Conservation (phyloP, 2,888 invertebrate genomes). For the Zygaena filipendulae region DNA sequence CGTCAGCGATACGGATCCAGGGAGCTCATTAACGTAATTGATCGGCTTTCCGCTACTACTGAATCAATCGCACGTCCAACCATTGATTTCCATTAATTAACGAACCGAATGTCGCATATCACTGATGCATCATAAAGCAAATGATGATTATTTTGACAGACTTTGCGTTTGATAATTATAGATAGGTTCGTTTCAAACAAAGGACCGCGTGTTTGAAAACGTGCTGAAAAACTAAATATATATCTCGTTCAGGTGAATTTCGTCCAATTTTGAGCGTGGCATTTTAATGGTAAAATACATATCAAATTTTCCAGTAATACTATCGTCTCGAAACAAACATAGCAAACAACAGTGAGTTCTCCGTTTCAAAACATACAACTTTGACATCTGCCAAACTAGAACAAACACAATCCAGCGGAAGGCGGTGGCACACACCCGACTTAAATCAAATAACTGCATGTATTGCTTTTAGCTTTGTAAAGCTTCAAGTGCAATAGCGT, state of each 20-base stretch:
- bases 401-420: constrained; percentile 64
- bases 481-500: constrained; percentile 66
- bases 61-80: constrained; percentile 55
- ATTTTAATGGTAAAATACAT: too few relatives aligned
- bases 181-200: constrained; percentile 15
- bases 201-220: constrained; percentile 9
- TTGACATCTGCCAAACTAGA: constrained; percentile 67
- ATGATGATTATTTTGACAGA: constrained; percentile 55
- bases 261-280: too few relatives aligned
- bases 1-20: constrained; percentile 56
- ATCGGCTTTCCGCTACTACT: constrained; percentile 57
- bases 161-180: constrained; percentile 26
- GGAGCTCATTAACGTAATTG: constrained; percentile 64
- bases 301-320: too few relatives aligned
- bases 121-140: constrained; percentile 35
- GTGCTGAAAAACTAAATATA: constrained; percentile 4
- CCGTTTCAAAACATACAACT: constrained; percentile 65
- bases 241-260: too few relatives aligned
- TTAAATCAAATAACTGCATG: constrained; percentile 70
- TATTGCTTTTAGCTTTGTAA: constrained; percentile 68
- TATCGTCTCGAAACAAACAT: constrained; percentile 46
- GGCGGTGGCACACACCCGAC: constrained; percentile 59
- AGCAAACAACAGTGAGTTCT: constrained; percentile 46
- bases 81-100: constrained; percentile 67
- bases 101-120: constrained; percentile 52